phyloP scores from a whole-genome alignment of 2,888 invertebrate species.

The Tinea trinotella region DNA sequence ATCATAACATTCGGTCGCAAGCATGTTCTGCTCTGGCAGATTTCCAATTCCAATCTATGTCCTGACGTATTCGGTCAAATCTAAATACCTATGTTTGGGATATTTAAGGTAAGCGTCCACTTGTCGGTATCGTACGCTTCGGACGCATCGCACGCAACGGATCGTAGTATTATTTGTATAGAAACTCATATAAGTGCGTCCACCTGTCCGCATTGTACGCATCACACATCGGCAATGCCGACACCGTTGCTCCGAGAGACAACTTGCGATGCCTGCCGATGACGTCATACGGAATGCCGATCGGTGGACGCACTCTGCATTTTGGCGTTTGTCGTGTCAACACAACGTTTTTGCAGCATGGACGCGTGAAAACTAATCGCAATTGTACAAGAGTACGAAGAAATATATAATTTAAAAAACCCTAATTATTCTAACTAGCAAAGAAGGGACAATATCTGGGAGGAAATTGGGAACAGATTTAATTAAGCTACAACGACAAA shows the following conservation, averaged over 20 bases:
- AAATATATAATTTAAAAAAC: slow-evolving; percentile 17
- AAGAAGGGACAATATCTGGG: slow-evolving; percentile 5
- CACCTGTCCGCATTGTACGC: slow-evolving; percentile 13
- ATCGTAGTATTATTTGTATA: too few species aligned
- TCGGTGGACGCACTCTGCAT: slow-evolving; percentile 41
- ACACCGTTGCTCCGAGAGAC: slow-evolving; percentile 23
- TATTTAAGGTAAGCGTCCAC: too few species aligned
- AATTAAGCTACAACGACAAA: slow-evolving; percentile 18
- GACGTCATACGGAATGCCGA: slow-evolving; percentile 24
- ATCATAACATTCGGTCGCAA: slow-evolving; percentile 2
- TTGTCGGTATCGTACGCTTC: too few species aligned
- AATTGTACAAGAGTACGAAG: slow-evolving; percentile 15
- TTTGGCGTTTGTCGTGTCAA: not conserved
- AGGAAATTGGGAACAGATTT: slow-evolving; percentile 13
- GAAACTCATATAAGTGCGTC: too few species aligned
- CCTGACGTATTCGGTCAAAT: not conserved
- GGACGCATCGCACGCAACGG: too few species aligned
- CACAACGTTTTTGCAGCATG: slow-evolving; percentile 14
- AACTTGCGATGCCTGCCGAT: slow-evolving; percentile 26
- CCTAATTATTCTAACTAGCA: slow-evolving; percentile 1
- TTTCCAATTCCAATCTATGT: not conserved
- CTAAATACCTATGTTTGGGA: too few species aligned
- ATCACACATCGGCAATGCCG: slow-evolving; percentile 23
- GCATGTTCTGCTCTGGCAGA: not conserved
- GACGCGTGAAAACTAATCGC: slow-evolving; percentile 10